phyloP scores from a whole-genome alignment of 2,797 vertebrate species.

The Botia almorhae region DNA sequence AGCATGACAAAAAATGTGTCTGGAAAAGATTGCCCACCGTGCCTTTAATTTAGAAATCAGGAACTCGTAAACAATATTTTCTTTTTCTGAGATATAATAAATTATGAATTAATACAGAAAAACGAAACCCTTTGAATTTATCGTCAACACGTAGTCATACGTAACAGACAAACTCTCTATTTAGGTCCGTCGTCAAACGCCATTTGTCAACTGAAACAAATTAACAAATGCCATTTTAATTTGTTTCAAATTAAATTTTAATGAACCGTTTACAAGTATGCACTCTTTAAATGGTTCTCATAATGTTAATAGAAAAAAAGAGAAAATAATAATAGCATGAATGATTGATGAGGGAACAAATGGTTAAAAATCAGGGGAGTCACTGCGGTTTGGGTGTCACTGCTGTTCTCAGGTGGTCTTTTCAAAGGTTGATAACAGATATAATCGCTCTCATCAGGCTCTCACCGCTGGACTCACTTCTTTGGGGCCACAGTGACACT shows the following conservation, averaged over 20 bases:
- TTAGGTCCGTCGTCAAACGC: conserved; percentile 7
- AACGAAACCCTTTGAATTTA: not conserved
- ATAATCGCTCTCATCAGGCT: conserved; percentile 37
- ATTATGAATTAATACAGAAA: not conserved
- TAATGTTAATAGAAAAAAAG: not conserved
- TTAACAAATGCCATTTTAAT: conserved; percentile 31
- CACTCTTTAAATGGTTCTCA: not conserved
- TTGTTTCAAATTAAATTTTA: conserved; percentile 26
- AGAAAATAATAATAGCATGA: not conserved
- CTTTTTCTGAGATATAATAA: not conserved
- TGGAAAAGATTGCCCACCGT: too few relatives aligned
- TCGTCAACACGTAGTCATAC: not conserved
- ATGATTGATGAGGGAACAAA: not conserved
- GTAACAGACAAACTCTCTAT: not conserved
- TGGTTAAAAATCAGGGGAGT: not conserved
- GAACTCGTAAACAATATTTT: not conserved
- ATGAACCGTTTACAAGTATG: conserved; percentile 3
- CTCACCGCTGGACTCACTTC: conserved; percentile 50
- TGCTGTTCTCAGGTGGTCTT: conserved; percentile 50
- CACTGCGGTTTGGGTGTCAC: conserved; percentile 7
- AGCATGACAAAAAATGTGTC: too few relatives aligned
- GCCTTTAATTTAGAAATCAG: not conserved
- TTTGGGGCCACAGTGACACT: conserved; percentile 24
- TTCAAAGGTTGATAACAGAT: conserved; percentile 47
- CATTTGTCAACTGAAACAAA: conserved; percentile 21